Evolutionary conservation across 92 coral and sea anemone genomes (phyloP), one percentile per base, ranked within the genome.

Genomic region (Chrysogorgia sp.): DNA sequence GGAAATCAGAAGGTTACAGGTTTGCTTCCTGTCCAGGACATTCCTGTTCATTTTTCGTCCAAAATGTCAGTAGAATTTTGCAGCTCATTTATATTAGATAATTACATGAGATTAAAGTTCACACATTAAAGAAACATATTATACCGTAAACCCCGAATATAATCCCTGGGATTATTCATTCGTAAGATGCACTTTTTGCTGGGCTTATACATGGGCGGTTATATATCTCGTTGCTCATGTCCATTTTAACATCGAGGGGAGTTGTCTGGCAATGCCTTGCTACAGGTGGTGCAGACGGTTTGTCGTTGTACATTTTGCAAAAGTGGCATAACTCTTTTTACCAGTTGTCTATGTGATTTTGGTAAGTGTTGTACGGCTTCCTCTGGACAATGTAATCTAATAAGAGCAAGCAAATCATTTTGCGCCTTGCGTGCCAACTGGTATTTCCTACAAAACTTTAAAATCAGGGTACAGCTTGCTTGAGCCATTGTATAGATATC

Each of bases 321-420:
- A 32, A 58, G 50, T 45, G 88, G 88, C 60, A 83, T 83, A 79
- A 52, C 60, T 68, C 37, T 22, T 50, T 78, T 63, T 21, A 87
- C 52, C 34, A 83, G 75, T 58, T 79, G 76, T 25, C 47, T 53
- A 61, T 64, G 65, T 10, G 85, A 76, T 79, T 79, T 68, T 50
- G 88, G 91, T 24, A 83, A 65, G 40, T 43, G 59, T 33, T 41
- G 56, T 55, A 71, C 85, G 45, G 75, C 80, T 35, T 69, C 77
- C 34, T 82, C 80, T 29, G 90, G 90, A 69, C 84, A 77, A 72
- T 82, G 87, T 20, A 82, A 37, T 59, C 65, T 77, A 31, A 87
- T 47, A 22, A 71, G 75, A 49, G 72, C 40, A 32, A 87, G 82
- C 23, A 87, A 84, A 78, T 82, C 84, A 49, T 70, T 71, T 63